Percentiles rank a stretch among this genome's conserved stretches.
Conservation (phyloP, 2,797 vertebrate species). For the Myripristis jacobus region DNA sequence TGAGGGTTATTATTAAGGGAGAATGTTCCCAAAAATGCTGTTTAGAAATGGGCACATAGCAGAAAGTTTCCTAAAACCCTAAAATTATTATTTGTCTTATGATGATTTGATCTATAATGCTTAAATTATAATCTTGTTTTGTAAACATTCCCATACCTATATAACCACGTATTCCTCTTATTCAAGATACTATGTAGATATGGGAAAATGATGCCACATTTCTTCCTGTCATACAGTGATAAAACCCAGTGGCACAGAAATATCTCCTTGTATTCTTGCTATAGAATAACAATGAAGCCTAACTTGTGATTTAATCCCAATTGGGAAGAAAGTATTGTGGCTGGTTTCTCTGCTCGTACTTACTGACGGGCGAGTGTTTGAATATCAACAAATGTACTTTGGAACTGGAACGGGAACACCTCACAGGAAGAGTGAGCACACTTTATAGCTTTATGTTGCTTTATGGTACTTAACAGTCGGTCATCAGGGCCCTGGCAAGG, state of each 20-base stretch:
- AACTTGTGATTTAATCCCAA: not conserved
- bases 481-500: constrained; percentile 17
- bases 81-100: no score
- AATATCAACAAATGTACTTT: not conserved
- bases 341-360: not conserved
- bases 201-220: no score
- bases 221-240: no score
- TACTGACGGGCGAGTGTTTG: not conserved
- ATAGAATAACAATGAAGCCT: no score
- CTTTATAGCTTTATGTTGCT: constrained; percentile 13
- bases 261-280: no score
- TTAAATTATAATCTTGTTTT: not conserved
- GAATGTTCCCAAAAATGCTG: not conserved
- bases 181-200: no score
- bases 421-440: not conserved
- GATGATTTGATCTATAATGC: no score
- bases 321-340: not conserved
- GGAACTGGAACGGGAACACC: not conserved
- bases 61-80: not conserved
- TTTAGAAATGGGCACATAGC: not conserved
- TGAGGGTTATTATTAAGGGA: no score
- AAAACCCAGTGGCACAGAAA: no score
- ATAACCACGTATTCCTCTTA: no score
- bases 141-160: no score
- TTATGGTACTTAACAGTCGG: constrained; percentile 15